Conservation (phyloP, 2,113 vertebrate species). For the Zosterops japonicus region DNA sequence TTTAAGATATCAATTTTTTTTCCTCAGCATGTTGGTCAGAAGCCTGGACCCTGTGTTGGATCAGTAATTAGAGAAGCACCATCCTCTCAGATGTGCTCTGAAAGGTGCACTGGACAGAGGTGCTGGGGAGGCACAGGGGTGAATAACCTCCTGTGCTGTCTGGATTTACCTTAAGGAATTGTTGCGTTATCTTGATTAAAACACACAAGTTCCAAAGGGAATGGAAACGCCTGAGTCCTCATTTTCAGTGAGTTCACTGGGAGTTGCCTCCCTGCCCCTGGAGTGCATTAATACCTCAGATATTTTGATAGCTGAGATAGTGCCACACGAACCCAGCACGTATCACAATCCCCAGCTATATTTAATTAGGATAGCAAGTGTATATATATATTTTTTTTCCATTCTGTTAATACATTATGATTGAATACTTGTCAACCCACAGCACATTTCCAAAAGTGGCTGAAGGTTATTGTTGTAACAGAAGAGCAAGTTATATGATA, state of each 20-base stretch:
- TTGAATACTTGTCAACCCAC: not conserved
- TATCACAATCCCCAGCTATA: not conserved
- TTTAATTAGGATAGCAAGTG: conserved; percentile 6
- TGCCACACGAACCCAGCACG: not conserved
- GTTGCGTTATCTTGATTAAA: conserved; percentile 46
- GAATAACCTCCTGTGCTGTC: not conserved
- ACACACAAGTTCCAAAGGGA: not conserved
- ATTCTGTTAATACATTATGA: not conserved
- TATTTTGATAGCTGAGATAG: not conserved
- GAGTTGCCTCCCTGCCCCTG: conserved; percentile 17
- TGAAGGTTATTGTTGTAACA: not conserved
- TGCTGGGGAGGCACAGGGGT: not conserved
- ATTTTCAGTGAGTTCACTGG: not conserved
- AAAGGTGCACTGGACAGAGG: not conserved
- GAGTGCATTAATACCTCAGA: not conserved
- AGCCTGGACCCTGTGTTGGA: not conserved
- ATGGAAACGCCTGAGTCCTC: conserved; percentile 1
- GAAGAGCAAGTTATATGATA: not conserved
- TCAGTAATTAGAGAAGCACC: not conserved
- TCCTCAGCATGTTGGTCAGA: not conserved
- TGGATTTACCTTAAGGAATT: not conserved
- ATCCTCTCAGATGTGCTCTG: not conserved
- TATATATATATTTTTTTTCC: not conserved
- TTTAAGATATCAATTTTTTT: not conserved
- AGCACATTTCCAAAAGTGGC: not conserved